Conservation (phyloP, 2,113 vertebrate species). For the Rhinolophus ferrumequinum region DNA sequence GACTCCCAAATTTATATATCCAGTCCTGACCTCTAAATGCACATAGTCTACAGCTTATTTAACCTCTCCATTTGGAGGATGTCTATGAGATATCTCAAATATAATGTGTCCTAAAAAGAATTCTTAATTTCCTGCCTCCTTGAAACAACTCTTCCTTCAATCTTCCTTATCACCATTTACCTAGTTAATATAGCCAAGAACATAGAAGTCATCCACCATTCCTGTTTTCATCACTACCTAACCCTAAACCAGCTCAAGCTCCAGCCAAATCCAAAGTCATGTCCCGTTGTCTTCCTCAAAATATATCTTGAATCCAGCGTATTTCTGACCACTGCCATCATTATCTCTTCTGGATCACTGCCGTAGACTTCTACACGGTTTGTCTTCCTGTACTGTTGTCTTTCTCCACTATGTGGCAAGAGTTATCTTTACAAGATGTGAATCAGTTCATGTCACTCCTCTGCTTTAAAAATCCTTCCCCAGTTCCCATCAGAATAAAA, state of each 20-base stretch:
- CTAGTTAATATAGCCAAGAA: neutral
- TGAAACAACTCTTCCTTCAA: neutral
- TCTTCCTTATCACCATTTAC: neutral
- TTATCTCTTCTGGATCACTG: neutral
- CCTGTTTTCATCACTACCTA: neutral
- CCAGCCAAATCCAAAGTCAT: neutral
- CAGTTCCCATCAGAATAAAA: neutral
- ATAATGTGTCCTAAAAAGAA: neutral
- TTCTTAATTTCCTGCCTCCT: neutral
- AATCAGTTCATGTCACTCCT: neutral
- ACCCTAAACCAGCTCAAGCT: neutral
- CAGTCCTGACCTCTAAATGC: neutral
- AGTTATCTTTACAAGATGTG: neutral
- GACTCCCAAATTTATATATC: neutral
- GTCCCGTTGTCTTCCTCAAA: neutral
- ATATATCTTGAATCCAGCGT: neutral
- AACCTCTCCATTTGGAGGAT: neutral
- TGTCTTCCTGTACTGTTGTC: neutral
- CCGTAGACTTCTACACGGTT: neutral
- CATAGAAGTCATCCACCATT: neutral
- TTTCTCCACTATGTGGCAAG: neutral
- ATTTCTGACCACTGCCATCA: accelerated
- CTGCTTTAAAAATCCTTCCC: neutral
- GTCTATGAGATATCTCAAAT: neutral
- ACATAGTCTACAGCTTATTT: neutral